phyloP scores from a whole-genome alignment of 1,140 invertebrate genomes.

The Sipha flava region DNA sequence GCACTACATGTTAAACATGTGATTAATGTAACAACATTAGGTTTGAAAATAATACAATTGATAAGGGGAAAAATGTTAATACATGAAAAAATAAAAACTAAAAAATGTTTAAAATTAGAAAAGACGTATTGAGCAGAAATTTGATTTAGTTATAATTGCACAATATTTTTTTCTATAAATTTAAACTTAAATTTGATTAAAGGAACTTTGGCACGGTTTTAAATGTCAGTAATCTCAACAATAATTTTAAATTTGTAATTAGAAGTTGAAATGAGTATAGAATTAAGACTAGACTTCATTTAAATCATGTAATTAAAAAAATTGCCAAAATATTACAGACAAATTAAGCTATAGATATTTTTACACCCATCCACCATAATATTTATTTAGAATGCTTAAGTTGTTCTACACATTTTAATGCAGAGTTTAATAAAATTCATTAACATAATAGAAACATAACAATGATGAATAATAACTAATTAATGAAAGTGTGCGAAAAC shows the following conservation, averaged over 20 bases:
- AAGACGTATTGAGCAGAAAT: conserved; percentile 11
- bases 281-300: conserved; percentile 18
- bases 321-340: background rate
- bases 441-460: conserved; percentile 27
- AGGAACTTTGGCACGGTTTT: conserved; percentile 31
- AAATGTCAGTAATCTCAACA: background rate
- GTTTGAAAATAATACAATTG: conserved; percentile 6
- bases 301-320: conserved; percentile 3
- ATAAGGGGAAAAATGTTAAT: background rate
- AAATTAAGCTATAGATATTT: conserved; percentile 3
- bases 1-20: conserved; percentile 19
- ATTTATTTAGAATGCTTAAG: conserved; percentile 5
- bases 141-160: conserved; percentile 23
- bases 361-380: background rate
- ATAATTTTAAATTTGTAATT: background rate
- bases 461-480: background rate
- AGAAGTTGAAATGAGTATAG: background rate
- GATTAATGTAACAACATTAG: conserved; percentile 24
- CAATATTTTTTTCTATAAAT: background rate
- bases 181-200: conserved; percentile 23
- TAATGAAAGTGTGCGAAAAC: background rate
- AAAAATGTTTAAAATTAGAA: background rate
- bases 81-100: too few relatives aligned
- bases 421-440: conserved; percentile 24
- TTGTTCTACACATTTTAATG: conserved; percentile 3